Base-by-base conservation (phyloP, 2,888 invertebrate species). In the Cephus pygmeus region DNA sequence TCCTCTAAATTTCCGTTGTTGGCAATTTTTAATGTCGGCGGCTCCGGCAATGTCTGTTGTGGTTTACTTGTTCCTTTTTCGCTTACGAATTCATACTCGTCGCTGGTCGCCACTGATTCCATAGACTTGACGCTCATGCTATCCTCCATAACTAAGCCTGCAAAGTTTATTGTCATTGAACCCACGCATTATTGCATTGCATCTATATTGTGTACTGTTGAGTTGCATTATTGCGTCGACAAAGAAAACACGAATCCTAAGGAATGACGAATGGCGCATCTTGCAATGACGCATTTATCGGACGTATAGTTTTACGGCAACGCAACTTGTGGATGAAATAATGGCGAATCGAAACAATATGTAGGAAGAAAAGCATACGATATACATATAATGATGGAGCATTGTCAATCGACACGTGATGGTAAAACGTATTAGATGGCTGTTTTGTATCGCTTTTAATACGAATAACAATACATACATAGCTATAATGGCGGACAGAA, bases 1-100 rank as follows among this genome's bases (percentile, higher is more conserved):
- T 95, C 95, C 86, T 93, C 93, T 75, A 94, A 92, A 89, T 94
- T 94, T 73, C 95, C 94, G 91, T 94, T 94, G 85, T 94, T 94
- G 75, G 94, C 93, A 83, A 95, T 94, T 86, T 93, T 93, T 79
- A 95, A 87, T 83, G 93, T 93, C 35, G 95, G 95, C 69, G 92
- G 91, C 78, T 92, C 92, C 0, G 88, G 84, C 75, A 88, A 78
- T 75, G 86, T 81, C 77, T 88, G 89, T 79, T 90, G 89, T 40
- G 75, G 76, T 79, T 86, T 87, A 71, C 84, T 86, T 56, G 87
- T 87, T 79, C 91, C 92, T 79, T 92, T 92, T 73, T 93, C 93
- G 81, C 93, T 93, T 79, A 95, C 94, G 85, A 95, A 93, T 90
- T 95, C 95, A 91, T 94, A 95, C 89, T 95, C 95, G 84, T 95